phyloP scores from a whole-genome alignment of 2,888 invertebrate genomes.

The Hypolimnas misippus region DNA sequence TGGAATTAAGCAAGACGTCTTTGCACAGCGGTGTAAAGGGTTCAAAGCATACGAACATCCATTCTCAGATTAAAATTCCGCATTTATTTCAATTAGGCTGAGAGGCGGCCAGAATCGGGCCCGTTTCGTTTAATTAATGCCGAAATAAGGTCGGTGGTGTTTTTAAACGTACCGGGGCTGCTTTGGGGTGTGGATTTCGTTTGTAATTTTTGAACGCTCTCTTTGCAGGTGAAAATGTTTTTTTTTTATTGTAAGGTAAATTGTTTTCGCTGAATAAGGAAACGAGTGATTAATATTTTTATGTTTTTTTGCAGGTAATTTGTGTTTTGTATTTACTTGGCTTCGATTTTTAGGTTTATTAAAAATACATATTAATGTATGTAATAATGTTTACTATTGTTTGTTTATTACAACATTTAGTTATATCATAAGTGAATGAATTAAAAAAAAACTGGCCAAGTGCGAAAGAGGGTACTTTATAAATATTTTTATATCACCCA shows the following conservation, averaged over 20 bases:
- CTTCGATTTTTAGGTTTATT: neutral
- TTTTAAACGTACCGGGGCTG: conserved; percentile 10
- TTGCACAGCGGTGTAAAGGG: conserved; percentile 6
- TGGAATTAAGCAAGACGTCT: conserved; percentile 12
- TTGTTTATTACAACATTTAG: too few species aligned
- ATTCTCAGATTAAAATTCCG: conserved; percentile 19
- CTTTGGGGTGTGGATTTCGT: conserved; percentile 13
- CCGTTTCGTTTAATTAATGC: conserved; percentile 24
- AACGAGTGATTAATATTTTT: conserved; percentile 5
- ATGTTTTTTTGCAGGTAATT: neutral
- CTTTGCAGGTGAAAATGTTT: conserved; percentile 4
- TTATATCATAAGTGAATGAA: too few species aligned
- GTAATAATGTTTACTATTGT: too few species aligned
- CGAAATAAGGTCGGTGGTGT: conserved; percentile 19
- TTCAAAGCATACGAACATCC: conserved; percentile 12
- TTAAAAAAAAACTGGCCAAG: too few species aligned
- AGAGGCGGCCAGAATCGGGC: conserved; percentile 17
- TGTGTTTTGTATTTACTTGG: neutral
- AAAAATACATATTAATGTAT: too few species aligned
- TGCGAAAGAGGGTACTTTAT: too few species aligned
- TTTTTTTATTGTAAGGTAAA: conserved; percentile 9
- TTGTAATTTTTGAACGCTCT: conserved; percentile 10
- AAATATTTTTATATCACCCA: too few species aligned
- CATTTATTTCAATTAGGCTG: conserved; percentile 31
- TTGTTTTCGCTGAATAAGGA: neutral